These are phyloP conservation scores for Dicyrtomina minuta DNA, from an alignment of 2,888 invertebrate species.

Conservation along the genomic window DNA sequence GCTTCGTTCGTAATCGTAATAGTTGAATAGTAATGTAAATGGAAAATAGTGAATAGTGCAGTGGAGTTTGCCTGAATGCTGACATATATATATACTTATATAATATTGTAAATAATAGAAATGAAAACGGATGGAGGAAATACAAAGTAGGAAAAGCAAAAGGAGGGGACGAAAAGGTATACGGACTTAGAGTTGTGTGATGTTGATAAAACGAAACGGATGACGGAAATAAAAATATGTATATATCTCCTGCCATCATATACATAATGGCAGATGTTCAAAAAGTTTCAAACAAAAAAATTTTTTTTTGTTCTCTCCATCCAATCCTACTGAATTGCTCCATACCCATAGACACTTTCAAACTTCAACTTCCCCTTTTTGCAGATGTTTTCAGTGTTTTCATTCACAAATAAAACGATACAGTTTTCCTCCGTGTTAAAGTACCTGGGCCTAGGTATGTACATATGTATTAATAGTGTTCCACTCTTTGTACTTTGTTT, in stretches of 20 bases:
- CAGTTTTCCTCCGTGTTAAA: no score
- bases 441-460: no score
- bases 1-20: no score
- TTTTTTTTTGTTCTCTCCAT: not conserved
- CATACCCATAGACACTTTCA: not conserved
- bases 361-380: slow-evolving; percentile 2
- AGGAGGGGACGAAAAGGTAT: not conserved
- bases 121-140: no score
- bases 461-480: no score
- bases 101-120: no score
- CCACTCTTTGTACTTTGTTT: no score
- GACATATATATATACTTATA: not conserved
- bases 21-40: slow-evolving; percentile 2
- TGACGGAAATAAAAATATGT: slow-evolving; percentile 23
- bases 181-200: no score
- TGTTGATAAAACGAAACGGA: slow-evolving; percentile 5
- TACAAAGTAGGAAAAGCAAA: not conserved
- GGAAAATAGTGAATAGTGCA: not conserved
- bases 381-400: slow-evolving; percentile 9
- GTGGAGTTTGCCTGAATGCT: not conserved
- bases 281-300: slow-evolving; percentile 9
- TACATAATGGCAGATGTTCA: slow-evolving; percentile 29
- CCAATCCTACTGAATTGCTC: not conserved
- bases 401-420: not conserved
- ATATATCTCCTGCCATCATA: not conserved